Evolutionary conservation across 1,140 invertebrate genomes (phyloP), one percentile per base, ranked within the genome.

Genomic region (Ptiloglossa arizonensis): DNA sequence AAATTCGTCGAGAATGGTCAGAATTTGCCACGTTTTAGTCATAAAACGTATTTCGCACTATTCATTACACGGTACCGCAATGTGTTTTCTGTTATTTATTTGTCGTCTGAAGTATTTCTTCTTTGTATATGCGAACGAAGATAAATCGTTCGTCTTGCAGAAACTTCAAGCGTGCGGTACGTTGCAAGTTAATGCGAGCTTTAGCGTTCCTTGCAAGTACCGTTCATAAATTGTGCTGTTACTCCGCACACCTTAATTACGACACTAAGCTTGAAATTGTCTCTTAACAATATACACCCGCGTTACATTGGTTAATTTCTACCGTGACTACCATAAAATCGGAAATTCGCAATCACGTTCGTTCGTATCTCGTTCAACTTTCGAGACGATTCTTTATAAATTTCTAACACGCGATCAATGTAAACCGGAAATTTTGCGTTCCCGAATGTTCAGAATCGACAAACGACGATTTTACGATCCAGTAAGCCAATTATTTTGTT

Each of bases 221-320:
- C 24, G 44, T 63, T 63, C 70, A 73, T 73, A 73, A 63, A 73
- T 73, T 63, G 6, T 41, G 22, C 59, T 27, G 57, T 63, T 63
- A 29, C 32, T 29, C 22, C 19, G 9, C 70, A 32, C 70, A 24
- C 9, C 59, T 73, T 73, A 63, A 73, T 73, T 73, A 52, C 15
- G 32, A 72, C 29, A 38, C 44, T 38, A 38, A 52, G 22, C 44
- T 27, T 8, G 70, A 63, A 63, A 52, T 59, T 63, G 32, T 63
- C 44, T 32, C 59, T 13, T 52, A n/a, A 27, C 32, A 41, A 19
- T 52, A 27, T 27, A 27, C 17, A 4, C 15, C 27, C 5, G 24
- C 13, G 5, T 35, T 27, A 52, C 29, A 50, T 35, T 19, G 11
- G 5, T n/a, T 70, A 38, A 35, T 38, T 6, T 22, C 11, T 29